Evolutionary conservation across 2,113 vertebrate species (phyloP), one percentile per base, ranked within the genome.

Genomic region (Mystacornis crossleyi): DNA sequence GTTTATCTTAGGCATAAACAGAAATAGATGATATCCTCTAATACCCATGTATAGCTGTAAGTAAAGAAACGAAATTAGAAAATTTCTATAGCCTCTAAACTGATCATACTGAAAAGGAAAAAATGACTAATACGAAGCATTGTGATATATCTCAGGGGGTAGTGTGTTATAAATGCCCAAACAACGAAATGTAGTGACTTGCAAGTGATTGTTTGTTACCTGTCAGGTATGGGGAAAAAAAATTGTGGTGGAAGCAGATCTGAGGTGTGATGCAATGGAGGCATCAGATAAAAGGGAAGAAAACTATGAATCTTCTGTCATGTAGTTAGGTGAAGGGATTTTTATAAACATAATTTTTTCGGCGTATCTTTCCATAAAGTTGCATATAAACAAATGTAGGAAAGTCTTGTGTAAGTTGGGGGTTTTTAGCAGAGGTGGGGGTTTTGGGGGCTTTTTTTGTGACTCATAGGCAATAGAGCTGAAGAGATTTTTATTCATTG

Each of bases 381-480:
- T 87, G 16, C 21, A 33, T 51, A 33, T 66, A 81, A 80, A 4
- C 9, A 94, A 84, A 6, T 24, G 12, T 62, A 70, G 28, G 31
- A 60, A 86, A 47, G 6, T 60, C 38, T 47, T 74, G 12, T 74
- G n/a, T 36, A 50, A 50, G 12, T 18, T 65, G 36, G 9, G 0
- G 0, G 12, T 36, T 67, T 61, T 53, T 71, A 20, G 8, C 25
- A 12, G 45, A 36, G 28, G 5, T 67, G 19, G 5, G 4, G 4
- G 1, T 6, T 33, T 29, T 31, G 50, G 4, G 2, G 14, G 14
- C 2, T 7, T 23, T 53, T 65, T 73, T 61, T 81, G 26, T 24
- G 47, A 66, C 16, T 14, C 55, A 62, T 14, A 51, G n/a, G 9
- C 47, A 57, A 7, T 61, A 83, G 18, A 69, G 4, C n/a, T 75